phyloP scores from a whole-genome alignment of 2,113 vertebrate species.

The Tursiops truncatus region DNA sequence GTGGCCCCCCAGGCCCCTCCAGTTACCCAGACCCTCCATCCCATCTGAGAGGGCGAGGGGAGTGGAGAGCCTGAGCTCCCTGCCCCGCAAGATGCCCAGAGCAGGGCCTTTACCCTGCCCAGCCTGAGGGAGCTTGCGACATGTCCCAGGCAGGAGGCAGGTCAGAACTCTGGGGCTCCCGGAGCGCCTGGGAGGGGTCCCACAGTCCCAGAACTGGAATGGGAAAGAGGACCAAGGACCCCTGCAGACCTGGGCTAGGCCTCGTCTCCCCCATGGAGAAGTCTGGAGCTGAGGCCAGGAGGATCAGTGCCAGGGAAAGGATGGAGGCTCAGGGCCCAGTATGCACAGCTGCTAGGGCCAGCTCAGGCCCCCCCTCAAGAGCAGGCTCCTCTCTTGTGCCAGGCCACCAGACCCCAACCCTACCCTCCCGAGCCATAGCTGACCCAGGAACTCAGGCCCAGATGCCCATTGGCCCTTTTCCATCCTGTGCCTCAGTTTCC shows the following conservation, averaged over 20 bases:
- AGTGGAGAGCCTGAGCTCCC: not conserved
- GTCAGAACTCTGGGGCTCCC: not conserved
- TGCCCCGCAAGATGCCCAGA: not conserved
- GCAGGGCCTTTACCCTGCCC: not conserved
- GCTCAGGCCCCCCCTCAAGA: not conserved
- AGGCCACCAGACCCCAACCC: not conserved
- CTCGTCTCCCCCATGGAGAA: not conserved
- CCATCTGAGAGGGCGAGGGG: not conserved
- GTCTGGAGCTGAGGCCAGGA: not conserved
- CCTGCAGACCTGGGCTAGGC: not conserved
- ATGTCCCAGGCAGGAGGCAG: not conserved
- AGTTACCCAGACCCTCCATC: slow-evolving; percentile 23
- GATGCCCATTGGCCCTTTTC: not conserved
- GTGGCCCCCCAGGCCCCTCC: not conserved
- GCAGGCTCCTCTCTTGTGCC: not conserved
- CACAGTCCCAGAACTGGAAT: not conserved
- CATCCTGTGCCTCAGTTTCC: not conserved
- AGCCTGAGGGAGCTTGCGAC: not conserved
- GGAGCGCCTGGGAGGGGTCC: not conserved
- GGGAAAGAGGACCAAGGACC: not conserved
- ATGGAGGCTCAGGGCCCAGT: not conserved
- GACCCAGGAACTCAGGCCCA: not conserved
- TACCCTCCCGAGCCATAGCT: not conserved
- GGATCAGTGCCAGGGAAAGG: not conserved
- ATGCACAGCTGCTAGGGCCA: not conserved